Conservation (phyloP, 2,888 invertebrate genomes). For the Allacma fusca region DNA sequence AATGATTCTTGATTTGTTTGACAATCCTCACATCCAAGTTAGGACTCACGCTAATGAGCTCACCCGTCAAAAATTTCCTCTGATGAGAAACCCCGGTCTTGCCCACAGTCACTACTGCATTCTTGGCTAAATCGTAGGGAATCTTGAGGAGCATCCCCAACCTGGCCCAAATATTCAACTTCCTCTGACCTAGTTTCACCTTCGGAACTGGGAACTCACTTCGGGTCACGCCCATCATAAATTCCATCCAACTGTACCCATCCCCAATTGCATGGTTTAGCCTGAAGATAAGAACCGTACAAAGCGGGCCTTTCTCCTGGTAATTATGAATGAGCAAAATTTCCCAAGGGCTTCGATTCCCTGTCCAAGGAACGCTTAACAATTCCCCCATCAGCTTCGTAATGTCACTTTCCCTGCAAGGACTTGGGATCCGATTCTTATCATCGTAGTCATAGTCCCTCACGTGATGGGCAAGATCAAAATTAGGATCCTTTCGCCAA, state of each 20-base stretch:
- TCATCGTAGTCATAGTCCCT: not conserved
- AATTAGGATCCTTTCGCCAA: not conserved
- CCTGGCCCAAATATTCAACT: not conserved
- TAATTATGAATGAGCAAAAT: not conserved
- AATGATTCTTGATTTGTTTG: not conserved
- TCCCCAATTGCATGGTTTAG: not conserved
- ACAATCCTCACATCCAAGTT: not conserved
- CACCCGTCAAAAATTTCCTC: slow-evolving; percentile 1
- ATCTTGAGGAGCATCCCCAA: not conserved
- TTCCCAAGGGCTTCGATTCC: not conserved
- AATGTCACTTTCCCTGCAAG: not conserved
- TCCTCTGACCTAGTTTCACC: not conserved
- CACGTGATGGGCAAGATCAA: not conserved
- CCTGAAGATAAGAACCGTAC: not conserved
- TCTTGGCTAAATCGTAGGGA: not conserved
- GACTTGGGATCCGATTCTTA: not conserved
- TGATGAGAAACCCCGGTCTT: not conserved
- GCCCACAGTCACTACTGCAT: not conserved
- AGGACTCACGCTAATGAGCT: not conserved
- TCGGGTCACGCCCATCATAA: not conserved
- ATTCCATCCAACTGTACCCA: not conserved
- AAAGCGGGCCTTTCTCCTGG: not conserved
- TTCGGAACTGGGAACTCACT: not conserved
- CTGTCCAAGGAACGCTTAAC: not conserved
- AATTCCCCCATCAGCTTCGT: not conserved